Evolutionary conservation across 2,888 invertebrate species (phyloP), one percentile per base, ranked within the genome.

Genomic region (Melinopterus prodromus): DNA sequence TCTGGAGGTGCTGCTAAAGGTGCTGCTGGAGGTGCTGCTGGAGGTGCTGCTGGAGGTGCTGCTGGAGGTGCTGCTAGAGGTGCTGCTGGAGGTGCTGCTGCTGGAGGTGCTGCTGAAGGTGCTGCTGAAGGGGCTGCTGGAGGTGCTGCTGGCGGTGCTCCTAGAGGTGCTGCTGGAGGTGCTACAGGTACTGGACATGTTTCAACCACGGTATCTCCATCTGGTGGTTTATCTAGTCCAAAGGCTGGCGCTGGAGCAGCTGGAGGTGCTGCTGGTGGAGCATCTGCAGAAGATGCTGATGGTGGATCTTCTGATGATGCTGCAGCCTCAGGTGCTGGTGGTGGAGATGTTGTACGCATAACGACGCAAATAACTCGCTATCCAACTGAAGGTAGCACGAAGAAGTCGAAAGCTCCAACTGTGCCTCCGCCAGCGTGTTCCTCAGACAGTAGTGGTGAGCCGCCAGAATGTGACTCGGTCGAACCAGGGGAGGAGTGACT

Each of bases 361-460:
- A 71, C 26, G 12, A n/a, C 71, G 12, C 16, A 71, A 0, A 35
- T 7, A n/a, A 36, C 74, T 6, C 16, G 12, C 26, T 74, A 74
- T 74, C 35, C 74, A 14, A 74, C 74, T 2, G 9, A 35, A n/a
- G 74, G 74, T 36, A 35, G 26, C n/a, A 74, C 74, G 6, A 74
- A 74, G 36, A 74, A 26, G 37, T 74, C 74, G 16, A 74, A 74
- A 12, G 74, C 36, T 6, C 74, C 74, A n/a, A n/a, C 37, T 74
- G 74, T 37, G n/a, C 35, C 74, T 7, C 35, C 74, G 37, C 74
- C 74, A 36, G n/a, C 74, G 9, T 35, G n/a, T 36, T 9, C 6
- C 9, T n/a, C n/a, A n/a, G 36, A 36, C 7, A 1, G 14, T 0
- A 74, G 12, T 15, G 71, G 35, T 7, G 74, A 74, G 7, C 15